Percentiles rank a stretch among this genome's conserved stretches.
Evolutionary conservation across 2,888 invertebrate species (phyloP).

Genomic region (Ptycholaimellus sp.): DNA sequence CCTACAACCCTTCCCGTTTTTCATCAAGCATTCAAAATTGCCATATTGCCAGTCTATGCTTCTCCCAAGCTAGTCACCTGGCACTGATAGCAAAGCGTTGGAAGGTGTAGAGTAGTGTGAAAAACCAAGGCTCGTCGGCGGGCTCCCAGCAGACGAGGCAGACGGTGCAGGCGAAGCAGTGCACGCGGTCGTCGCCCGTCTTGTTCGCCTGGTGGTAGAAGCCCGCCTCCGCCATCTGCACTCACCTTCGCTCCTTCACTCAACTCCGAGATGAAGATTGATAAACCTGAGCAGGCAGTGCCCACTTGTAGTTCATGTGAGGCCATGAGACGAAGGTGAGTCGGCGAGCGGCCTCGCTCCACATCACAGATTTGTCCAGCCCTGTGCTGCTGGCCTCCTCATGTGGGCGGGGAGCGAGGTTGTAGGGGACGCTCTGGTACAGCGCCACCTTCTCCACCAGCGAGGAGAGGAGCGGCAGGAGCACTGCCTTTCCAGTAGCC

Average conservation of each 20-base stretch:
- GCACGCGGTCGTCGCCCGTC: constrained; percentile 68
- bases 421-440: too few species aligned
- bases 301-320: constrained; percentile 78
- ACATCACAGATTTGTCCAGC: constrained; percentile 41
- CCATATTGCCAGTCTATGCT: too few species aligned
- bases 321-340: constrained; percentile 83
- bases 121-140: constrained; percentile 70
- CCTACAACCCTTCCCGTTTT: constrained; percentile 22
- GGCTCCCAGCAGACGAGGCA: constrained; percentile 84
- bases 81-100: too few species aligned
- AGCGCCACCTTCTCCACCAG: too few species aligned
- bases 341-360: constrained; percentile 64
- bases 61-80: too few species aligned
- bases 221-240: constrained; percentile 89
- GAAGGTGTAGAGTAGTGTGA: too few species aligned
- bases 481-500: too few species aligned
- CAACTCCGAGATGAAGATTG: constrained; percentile 1
- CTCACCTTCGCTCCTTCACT: too few species aligned
- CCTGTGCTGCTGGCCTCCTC: constrained; percentile 1
- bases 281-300: background rate
- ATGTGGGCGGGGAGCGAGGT: too few species aligned
- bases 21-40: too few species aligned
- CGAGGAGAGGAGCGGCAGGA: too few species aligned
- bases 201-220: constrained; percentile 79
- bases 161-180: constrained; percentile 83